phyloP scores from a whole-genome alignment of 1,140 invertebrate genomes.

The Drosophila santomea region DNA sequence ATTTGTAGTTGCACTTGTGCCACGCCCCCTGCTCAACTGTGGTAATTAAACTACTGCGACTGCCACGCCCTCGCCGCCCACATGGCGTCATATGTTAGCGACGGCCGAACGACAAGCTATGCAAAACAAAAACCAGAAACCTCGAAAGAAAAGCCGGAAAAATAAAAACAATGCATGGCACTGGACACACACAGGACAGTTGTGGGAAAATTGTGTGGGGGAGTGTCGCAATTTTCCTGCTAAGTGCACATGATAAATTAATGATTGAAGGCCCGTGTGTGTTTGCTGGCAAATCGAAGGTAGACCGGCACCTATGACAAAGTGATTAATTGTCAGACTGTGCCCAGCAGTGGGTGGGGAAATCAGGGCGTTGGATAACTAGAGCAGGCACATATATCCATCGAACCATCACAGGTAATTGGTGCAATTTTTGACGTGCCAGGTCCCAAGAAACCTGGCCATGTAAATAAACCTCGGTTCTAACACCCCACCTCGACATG shows the following conservation, averaged over 20 bases:
- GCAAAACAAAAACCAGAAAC: constrained; percentile 47
- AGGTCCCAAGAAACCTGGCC: constrained; percentile 25
- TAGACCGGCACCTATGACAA: constrained; percentile 50
- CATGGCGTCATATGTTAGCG: constrained; percentile 42
- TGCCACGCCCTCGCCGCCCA: constrained; percentile 19
- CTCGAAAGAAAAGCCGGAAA: constrained; percentile 30
- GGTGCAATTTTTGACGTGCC: constrained; percentile 50
- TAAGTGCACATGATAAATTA: constrained; percentile 78
- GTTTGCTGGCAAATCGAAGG: constrained; percentile 14
- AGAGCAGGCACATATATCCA: constrained; percentile 45
- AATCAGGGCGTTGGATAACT: constrained; percentile 24
- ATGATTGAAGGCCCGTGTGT: constrained; percentile 51
- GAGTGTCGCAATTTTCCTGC: constrained; percentile 69
- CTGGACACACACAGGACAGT: constrained; percentile 22
- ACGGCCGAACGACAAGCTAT: constrained; percentile 29
- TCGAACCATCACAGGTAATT: constrained; percentile 31
- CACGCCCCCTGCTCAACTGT: constrained; percentile 22
- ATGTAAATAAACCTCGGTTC: constrained; percentile 10
- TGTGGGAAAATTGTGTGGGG: constrained; percentile 9
- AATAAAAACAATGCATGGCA: constrained; percentile 21
- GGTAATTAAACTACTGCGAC: constrained; percentile 56
- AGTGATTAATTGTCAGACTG: constrained; percentile 71
- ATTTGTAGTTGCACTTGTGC: constrained; percentile 52
- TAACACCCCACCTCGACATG: constrained; percentile 4
- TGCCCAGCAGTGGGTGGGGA: neutral